These are phyloP conservation scores for Xyrauchen texanus DNA, from an alignment of 2,113 vertebrate species.

Conservation along the genomic window DNA sequence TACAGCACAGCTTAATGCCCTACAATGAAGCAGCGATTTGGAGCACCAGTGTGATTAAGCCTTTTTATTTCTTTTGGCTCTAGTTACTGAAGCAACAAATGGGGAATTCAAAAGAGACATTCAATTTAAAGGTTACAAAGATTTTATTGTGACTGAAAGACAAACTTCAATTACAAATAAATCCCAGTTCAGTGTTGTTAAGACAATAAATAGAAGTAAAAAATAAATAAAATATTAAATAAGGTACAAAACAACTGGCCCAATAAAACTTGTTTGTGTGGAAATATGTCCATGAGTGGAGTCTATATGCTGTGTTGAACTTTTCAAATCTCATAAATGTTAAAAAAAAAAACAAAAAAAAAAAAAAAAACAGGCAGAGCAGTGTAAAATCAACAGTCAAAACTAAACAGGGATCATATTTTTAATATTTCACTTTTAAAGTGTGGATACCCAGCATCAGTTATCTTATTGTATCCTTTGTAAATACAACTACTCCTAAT, in stretches of 20 bases:
- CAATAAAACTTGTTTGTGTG: slow-evolving; percentile 39
- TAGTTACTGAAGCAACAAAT: not conserved
- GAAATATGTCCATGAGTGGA: slow-evolving; percentile 25
- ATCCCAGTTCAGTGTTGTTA: slow-evolving; percentile 73
- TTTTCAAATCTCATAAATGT: slow-evolving; percentile 15
- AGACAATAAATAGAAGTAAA: slow-evolving; percentile 77
- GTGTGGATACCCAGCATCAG: too few species aligned
- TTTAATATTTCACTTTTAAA: too few species aligned
- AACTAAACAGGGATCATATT: not conserved
- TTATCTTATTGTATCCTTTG: not conserved
- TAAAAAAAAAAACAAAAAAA: not conserved
- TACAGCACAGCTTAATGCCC: not conserved
- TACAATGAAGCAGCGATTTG: not conserved
- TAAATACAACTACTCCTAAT: not conserved
- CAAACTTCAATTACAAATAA: slow-evolving; percentile 70
- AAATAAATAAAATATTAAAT: slow-evolving; percentile 84
- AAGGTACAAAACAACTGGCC: slow-evolving; percentile 71
- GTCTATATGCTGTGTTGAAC: not conserved
- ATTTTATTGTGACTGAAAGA: slow-evolving; percentile 67
- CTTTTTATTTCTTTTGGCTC: not conserved
- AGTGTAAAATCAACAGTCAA: not conserved
- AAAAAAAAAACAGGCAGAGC: not conserved
- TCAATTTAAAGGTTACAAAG: slow-evolving; percentile 45
- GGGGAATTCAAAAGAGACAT: not conserved
- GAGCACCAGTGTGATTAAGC: not conserved